Conservation (phyloP, 2,797 vertebrate species). For the Hoplostethus mediterraneus region DNA sequence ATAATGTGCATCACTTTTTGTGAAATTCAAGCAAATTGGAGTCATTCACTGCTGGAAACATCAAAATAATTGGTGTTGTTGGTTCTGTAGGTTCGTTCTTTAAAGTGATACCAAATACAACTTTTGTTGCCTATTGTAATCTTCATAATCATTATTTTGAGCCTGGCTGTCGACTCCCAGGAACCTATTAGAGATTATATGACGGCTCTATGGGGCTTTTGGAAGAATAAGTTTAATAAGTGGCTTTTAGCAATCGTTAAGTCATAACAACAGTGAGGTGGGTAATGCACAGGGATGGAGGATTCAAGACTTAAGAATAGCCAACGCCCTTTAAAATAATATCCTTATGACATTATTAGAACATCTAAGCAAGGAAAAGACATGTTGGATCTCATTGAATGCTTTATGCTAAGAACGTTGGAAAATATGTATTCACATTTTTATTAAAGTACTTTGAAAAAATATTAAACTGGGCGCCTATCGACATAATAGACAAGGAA, state of each 20-base stretch:
- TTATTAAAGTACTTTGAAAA: background rate
- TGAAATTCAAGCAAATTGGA: constrained; percentile 24
- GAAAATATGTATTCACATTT: background rate
- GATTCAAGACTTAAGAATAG: too few relatives aligned
- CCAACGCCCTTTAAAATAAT: too few relatives aligned
- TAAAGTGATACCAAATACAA: background rate
- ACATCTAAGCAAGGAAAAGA: background rate
- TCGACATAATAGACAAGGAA: background rate
- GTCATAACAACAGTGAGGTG: too few relatives aligned
- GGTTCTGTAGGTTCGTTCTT: constrained; percentile 31
- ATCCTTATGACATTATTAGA: background rate
- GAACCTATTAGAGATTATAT: background rate
- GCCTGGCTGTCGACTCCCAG: background rate
- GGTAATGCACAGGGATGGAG: too few relatives aligned
- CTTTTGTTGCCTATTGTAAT: background rate
- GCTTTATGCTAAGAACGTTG: too few relatives aligned
- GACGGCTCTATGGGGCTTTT: background rate
- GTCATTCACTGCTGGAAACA: constrained; percentile 15
- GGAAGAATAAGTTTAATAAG: too few relatives aligned
- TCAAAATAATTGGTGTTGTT: constrained; percentile 44
- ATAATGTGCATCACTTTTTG: constrained; percentile 31
- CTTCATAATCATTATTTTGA: background rate
- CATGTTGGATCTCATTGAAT: background rate
- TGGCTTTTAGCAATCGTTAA: background rate
- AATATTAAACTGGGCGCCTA: background rate